Evolutionary conservation across 2,113 vertebrate species (phyloP).

Genomic region (Serinus canaria): DNA sequence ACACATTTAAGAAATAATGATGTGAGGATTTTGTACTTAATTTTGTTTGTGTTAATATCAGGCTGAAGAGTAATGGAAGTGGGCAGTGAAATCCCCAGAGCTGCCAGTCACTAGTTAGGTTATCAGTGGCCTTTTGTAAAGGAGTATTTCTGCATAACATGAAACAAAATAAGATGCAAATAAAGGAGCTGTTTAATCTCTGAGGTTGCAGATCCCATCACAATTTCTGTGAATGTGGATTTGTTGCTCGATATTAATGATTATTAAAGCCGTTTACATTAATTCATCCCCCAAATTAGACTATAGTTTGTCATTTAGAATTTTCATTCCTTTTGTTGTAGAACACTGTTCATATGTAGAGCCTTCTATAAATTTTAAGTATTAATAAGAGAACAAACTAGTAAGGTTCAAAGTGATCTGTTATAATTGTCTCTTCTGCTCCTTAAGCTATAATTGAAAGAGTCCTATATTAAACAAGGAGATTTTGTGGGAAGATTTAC

Average conservation of each 20-base stretch:
- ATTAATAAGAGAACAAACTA: not conserved
- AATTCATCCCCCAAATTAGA: not conserved
- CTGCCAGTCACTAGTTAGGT: not conserved
- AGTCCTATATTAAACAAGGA: not conserved
- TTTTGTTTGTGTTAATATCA: not conserved
- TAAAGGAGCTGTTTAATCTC: not conserved
- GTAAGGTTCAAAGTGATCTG: not conserved
- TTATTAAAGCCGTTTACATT: not conserved
- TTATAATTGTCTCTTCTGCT: not conserved
- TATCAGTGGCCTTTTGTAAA: not conserved
- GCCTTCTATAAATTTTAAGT: not conserved
- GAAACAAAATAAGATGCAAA: not conserved
- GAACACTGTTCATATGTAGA: not conserved
- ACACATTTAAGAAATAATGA: not conserved
- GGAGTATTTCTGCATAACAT: not conserved
- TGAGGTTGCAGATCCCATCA: not conserved
- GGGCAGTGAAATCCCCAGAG: not conserved
- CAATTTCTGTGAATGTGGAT: not conserved
- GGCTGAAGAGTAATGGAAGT: not conserved
- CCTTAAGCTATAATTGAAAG: not conserved
- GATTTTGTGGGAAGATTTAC: not conserved
- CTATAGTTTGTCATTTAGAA: not conserved
- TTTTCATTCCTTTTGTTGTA: not conserved
- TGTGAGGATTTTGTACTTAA: not conserved
- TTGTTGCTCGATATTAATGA: not conserved